Evolutionary conservation across 2,797 vertebrate genomes (phyloP).

Genomic region (Harpagifer antarcticus): DNA sequence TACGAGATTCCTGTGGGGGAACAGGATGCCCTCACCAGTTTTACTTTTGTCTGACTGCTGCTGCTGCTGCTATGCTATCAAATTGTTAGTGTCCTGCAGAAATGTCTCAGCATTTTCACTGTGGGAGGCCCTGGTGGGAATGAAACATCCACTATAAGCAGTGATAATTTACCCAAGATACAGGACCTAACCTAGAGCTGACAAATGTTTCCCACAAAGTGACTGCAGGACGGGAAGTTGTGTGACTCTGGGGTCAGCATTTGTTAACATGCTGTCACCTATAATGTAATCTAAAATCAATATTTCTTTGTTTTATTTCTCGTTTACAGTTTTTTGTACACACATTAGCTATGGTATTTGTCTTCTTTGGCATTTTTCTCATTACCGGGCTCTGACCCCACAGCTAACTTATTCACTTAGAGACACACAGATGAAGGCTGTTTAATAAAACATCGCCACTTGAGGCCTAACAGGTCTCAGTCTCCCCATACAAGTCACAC

Average conservation of each 20-base stretch:
- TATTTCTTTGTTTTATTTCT: conserved; percentile 15
- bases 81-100: conserved; percentile 43
- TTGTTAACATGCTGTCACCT: conserved; percentile 36
- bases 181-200: conserved; percentile 28
- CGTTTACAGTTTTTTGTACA: conserved; percentile 22
- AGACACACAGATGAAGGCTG: conserved; percentile 69
- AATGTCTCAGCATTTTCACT: conserved; percentile 40
- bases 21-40: conserved; percentile 13
- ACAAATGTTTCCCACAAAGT: conserved; percentile 32
- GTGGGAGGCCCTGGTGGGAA: conserved; percentile 24
- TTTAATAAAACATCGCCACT: conserved; percentile 85
- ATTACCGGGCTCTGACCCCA: conserved; percentile 68
- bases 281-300: conserved; percentile 25
- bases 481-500: conserved; percentile 70
- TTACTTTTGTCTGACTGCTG: conserved; percentile 10
- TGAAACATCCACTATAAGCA: conserved; percentile 25
- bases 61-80: conserved; percentile 19
- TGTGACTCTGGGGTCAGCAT: conserved; percentile 29
- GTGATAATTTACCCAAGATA: conserved; percentile 37
- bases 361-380: conserved; percentile 59
- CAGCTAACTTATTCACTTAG: conserved; percentile 71
- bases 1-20: conserved; percentile 14
- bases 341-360: conserved; percentile 55
- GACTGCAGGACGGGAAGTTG: conserved; percentile 3
- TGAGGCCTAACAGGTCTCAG: conserved; percentile 75